A percentile compares a stretch with the other conserved stretches of the same genome.
Conservation (phyloP, 2,888 invertebrate genomes). For the Euspilapteryx auroguttella region DNA sequence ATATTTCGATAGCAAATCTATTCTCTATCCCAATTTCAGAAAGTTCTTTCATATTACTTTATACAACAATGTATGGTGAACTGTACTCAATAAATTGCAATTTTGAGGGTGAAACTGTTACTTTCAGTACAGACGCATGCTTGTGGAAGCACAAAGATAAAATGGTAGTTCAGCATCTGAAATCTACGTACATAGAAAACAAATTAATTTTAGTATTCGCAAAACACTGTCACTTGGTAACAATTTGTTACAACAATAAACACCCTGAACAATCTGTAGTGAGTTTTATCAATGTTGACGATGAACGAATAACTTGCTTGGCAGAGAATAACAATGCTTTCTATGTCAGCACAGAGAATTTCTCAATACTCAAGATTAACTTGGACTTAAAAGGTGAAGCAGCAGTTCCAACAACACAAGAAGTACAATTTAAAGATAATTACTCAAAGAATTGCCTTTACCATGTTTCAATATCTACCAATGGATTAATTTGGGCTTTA, state of each 20-base stretch:
- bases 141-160: slow-evolving; percentile 33
- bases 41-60: slow-evolving; percentile 18
- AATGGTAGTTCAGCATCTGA: slow-evolving; percentile 21
- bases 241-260: too few relatives aligned
- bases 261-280: too few relatives aligned
- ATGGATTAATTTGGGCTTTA: slow-evolving; percentile 19
- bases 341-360: slow-evolving; percentile 24
- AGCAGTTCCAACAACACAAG: too few relatives aligned
- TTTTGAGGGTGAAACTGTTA: slow-evolving; percentile 13
- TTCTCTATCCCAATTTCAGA: slow-evolving; percentile 20
- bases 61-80: slow-evolving; percentile 23
- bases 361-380: slow-evolving; percentile 22
- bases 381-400: too few relatives aligned
- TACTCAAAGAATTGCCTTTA: slow-evolving; percentile 20
- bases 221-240: slow-evolving; percentile 39
- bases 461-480: slow-evolving; percentile 20
- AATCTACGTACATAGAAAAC: slow-evolving; percentile 14
- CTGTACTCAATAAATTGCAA: slow-evolving; percentile 17
- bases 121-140: slow-evolving; percentile 10
- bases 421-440: slow-evolving; percentile 19
- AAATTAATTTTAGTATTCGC: slow-evolving; percentile 22
- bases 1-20: too few relatives aligned
- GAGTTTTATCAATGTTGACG: slow-evolving; percentile 27
- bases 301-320: slow-evolving; percentile 27
- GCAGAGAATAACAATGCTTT: slow-evolving; percentile 13